A percentile compares a stretch with the other conserved stretches of the same genome.
Conservation (phyloP, 2,797 vertebrate species). For the Micropoecilia bifurca region DNA sequence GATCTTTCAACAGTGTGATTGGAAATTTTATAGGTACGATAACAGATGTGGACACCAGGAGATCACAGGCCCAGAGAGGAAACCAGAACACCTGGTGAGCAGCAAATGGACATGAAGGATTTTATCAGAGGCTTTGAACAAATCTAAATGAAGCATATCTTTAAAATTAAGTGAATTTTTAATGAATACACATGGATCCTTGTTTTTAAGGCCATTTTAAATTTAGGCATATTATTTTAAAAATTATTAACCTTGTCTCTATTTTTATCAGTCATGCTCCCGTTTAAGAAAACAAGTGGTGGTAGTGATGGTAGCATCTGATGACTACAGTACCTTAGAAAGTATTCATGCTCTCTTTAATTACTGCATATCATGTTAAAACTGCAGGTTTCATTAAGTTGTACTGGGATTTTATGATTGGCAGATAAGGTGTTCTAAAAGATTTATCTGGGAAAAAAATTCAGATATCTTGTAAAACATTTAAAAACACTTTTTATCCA, state of each 20-base stretch:
- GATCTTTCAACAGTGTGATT: constrained; percentile 87
- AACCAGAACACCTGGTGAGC: not conserved
- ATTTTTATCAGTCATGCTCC: not conserved
- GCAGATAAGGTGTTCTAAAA: not conserved
- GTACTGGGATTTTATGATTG: not conserved
- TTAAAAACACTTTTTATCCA: not conserved
- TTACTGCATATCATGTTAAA: not conserved
- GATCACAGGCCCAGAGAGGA: constrained; percentile 52
- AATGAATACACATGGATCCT: not conserved
- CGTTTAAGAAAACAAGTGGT: not conserved
- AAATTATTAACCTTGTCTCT: not conserved
- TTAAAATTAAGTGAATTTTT: not conserved
- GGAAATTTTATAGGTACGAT: constrained; percentile 84
- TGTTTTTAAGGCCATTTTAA: not conserved
- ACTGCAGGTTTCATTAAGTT: not conserved
- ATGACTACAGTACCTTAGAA: not conserved
- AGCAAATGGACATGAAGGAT: not conserved
- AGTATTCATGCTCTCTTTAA: not conserved
- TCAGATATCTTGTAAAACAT: not conserved
- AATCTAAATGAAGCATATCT: not conserved
- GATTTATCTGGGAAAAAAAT: not conserved
- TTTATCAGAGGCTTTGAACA: constrained; percentile 2
- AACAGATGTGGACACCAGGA: constrained; percentile 57
- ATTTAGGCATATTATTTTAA: not conserved
- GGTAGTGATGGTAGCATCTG: not conserved